Evolutionary conservation across 2,797 vertebrate species (phyloP), one percentile per base, ranked within the genome.

Genomic region (Alcedo atthis): DNA sequence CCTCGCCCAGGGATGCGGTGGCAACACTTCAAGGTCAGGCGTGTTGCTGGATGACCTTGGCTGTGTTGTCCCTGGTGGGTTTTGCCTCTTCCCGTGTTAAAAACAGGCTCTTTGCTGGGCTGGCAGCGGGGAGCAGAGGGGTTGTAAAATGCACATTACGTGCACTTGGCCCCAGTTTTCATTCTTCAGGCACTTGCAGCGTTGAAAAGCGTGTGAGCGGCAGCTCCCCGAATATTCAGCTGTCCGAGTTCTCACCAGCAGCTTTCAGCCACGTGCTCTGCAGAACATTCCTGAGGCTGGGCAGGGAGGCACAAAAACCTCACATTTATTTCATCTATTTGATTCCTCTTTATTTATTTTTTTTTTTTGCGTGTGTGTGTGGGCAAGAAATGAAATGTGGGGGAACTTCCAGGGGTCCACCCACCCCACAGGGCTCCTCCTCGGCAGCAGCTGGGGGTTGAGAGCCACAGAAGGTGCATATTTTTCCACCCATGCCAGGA

Each of bases 381-480:
- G 1, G 14, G 16, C 7, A 3, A 58, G 59, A 12, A 68, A 14
- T 17, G 10, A 73, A 66, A 43, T 0, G 2, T 9, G 48, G 46
- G 6, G 1, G 17, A 73, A 15, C 10, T 69, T 53, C 0, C 1
- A 20, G 55, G 35, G 32, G 13, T 9, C 6, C 28, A 2, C 32
- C 8, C 20, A 5, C 12, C 35, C 30, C 62, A 2, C 11, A 2
- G 22, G 14, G 30, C 2, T 63, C 15, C 45, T 48, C 32, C 33
- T 30, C 0, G 0, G 46, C 48, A 17, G 59, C 7, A 0, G 4
- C 32, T 25, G 6, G 45, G 62, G 43, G 4, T 16, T 12, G 18
- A 21, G 49, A 17, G 26, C 37, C 35, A 1, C 30, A 10, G n/a
- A 18, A 22, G 11, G 3, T 37, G 8, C 9, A 0, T 1, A 0